phyloP scores from a whole-genome alignment of 2,113 vertebrate species.

The Caretta caretta region DNA sequence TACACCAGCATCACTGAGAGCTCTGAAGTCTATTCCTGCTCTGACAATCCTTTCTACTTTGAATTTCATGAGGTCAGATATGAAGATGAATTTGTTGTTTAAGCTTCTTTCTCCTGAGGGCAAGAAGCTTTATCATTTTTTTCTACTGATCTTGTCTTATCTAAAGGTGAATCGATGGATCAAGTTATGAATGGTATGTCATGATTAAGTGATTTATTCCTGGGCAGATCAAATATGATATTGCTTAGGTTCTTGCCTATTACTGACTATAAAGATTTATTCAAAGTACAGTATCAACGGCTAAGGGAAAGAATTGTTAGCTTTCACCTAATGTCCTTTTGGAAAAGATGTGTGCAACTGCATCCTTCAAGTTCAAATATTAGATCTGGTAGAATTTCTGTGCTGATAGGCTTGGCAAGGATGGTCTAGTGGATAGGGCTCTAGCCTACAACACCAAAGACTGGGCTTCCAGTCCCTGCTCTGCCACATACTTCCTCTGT shows the following conservation, averaged over 20 bases:
- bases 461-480: not conserved
- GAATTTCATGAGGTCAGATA: conserved; percentile 79
- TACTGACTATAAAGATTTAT: conserved; percentile 76
- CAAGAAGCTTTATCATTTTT: conserved; percentile 79
- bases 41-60: conserved; percentile 60
- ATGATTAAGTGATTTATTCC: conserved; percentile 83
- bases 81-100: conserved; percentile 82
- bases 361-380: conserved; percentile 25
- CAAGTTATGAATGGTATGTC: conserved; percentile 80
- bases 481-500: not conserved
- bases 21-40: conserved; percentile 56
- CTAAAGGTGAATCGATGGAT: conserved; percentile 81
- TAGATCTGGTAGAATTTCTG: conserved; percentile 7
- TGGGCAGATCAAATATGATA: conserved; percentile 79
- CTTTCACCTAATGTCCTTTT: conserved; percentile 21
- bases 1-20: conserved; percentile 48
- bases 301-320: conserved; percentile 51
- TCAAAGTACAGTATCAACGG: conserved; percentile 62
- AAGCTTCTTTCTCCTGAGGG: conserved; percentile 73
- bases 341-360: not conserved
- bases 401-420: conserved; percentile 24
- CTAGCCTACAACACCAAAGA: not conserved
- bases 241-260: conserved; percentile 71
- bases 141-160: conserved; percentile 81
- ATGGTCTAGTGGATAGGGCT: not conserved